These are phyloP conservation scores for Fundulus diaphanus DNA, from an alignment of 2,797 vertebrate genomes.

Conservation along the genomic window DNA sequence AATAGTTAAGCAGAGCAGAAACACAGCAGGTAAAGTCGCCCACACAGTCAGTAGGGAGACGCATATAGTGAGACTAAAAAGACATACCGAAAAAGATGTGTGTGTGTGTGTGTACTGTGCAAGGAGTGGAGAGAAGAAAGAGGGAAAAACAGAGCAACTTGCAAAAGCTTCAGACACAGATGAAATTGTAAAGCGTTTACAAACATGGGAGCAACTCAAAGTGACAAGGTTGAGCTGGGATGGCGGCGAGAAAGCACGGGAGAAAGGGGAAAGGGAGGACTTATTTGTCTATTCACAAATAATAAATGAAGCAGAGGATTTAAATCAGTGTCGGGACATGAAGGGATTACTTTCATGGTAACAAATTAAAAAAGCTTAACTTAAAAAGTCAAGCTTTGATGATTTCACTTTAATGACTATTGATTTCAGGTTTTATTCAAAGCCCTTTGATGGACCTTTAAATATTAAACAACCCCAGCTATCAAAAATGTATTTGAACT, in stretches of 20 bases:
- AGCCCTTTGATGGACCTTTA: slow-evolving; percentile 3
- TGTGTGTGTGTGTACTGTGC: background rate
- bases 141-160: background rate
- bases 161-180: background rate
- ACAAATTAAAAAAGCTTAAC: background rate
- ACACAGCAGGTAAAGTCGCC: slow-evolving; percentile 6
- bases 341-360: slow-evolving; percentile 1
- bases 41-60: slow-evolving; percentile 11
- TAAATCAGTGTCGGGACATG: background rate
- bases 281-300: background rate
- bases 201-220: background rate
- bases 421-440: slow-evolving; percentile 4
- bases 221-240: background rate
- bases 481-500: slow-evolving; percentile 5
- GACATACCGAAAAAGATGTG: background rate
- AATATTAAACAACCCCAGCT: background rate
- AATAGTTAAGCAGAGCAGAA: slow-evolving; percentile 9
- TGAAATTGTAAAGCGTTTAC: background rate
- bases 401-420: background rate
- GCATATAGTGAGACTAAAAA: background rate
- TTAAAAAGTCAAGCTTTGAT: slow-evolving; percentile 3
- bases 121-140: background rate
- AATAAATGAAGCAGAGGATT: background rate
- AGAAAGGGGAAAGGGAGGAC: background rate
- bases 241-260: background rate